Conservation (phyloP, 2,113 vertebrate species). For the Tricholaema leucomelas region DNA sequence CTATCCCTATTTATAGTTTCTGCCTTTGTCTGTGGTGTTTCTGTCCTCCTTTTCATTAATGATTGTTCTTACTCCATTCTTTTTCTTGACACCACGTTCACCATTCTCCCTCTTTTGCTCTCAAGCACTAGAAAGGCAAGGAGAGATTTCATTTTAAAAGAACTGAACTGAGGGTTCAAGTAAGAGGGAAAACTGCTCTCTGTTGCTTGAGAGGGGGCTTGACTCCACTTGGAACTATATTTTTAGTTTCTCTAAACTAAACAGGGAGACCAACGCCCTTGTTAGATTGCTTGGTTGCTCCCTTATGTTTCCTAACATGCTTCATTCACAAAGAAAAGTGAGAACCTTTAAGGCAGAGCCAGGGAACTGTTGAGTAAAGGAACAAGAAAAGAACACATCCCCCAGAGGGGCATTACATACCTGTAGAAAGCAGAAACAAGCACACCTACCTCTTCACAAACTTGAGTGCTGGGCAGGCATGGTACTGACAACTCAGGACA, state of each 20-base stretch:
- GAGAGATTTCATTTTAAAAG: background rate
- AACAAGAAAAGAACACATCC: background rate
- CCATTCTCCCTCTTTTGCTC: fast-evolving
- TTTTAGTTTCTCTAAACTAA: background rate
- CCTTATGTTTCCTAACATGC: background rate
- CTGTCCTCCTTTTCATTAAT: background rate
- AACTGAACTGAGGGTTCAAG: background rate
- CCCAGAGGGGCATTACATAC: background rate
- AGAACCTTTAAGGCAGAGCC: background rate
- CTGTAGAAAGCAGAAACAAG: background rate
- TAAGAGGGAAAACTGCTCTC: background rate
- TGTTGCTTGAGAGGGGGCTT: background rate
- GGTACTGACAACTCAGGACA: background rate
- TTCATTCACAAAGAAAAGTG: background rate
- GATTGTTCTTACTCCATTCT: background rate
- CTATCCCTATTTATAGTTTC: background rate
- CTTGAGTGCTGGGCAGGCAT: background rate
- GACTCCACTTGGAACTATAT: background rate
- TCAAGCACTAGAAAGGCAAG: background rate
- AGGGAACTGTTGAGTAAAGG: background rate
- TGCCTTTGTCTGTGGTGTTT: background rate
- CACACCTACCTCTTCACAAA: background rate
- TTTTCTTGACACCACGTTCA: background rate
- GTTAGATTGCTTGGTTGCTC: background rate
- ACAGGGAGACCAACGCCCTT: fast-evolving